Conservation (phyloP, 1,140 invertebrate genomes). For the Leptinotarsa texana region DNA sequence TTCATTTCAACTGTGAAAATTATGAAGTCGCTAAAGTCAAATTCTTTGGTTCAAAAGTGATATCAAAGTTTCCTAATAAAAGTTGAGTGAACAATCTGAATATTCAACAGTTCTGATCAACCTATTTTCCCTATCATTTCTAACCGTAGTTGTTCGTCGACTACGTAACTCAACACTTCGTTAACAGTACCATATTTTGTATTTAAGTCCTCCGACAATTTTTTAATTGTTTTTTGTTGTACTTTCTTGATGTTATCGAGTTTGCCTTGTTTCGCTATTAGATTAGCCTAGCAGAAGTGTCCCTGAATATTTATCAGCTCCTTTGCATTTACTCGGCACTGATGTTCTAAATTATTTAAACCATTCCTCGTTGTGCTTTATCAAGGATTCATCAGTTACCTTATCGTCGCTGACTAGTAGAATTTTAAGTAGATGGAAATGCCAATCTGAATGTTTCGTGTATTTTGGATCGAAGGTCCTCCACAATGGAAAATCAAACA, state of each 20-base stretch:
- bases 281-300: constrained; percentile 19
- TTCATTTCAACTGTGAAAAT: too few species aligned
- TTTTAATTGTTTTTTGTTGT: constrained; percentile 21
- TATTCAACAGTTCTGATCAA: neutral
- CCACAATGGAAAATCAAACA: too few species aligned
- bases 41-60: too few species aligned
- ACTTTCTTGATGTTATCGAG: constrained; percentile 3
- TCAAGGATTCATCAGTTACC: neutral
- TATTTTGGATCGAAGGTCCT: neutral
- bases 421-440: neutral
- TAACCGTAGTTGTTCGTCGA: neutral
- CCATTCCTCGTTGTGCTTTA: neutral
- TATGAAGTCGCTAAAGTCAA: too few species aligned
- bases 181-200: neutral
- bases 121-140: neutral
- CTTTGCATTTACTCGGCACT: constrained; percentile 20
- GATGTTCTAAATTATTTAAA: neutral
- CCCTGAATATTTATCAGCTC: constrained; percentile 16
- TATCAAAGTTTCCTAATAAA: too few species aligned
- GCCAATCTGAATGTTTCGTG: neutral
- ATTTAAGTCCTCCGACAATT: neutral
- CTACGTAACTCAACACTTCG: neutral
- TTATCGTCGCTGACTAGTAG: neutral
- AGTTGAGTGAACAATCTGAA: neutral
- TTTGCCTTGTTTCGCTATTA: constrained; percentile 13